Conservation (phyloP, 2,797 vertebrate species). For the Gorsachius magnificus region DNA sequence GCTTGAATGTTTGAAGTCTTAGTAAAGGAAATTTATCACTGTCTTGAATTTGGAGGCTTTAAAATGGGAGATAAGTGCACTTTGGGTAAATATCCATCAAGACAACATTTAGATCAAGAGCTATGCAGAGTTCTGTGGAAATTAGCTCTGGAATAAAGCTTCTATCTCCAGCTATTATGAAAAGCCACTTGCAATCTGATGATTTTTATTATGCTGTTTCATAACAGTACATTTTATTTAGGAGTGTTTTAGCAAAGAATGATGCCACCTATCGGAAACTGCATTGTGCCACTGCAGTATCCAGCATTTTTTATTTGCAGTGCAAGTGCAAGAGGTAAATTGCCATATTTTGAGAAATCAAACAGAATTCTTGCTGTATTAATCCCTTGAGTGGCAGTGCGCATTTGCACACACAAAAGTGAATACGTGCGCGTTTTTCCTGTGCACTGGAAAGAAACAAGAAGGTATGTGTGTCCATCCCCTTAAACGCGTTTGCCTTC, state of each 20-base stretch:
- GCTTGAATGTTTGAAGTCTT: not conserved
- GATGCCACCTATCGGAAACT: not conserved
- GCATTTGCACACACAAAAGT: rapidly evolving
- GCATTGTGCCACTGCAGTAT: not conserved
- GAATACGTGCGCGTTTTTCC: not conserved
- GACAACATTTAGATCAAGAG: not conserved
- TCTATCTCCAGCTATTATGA: rapidly evolving
- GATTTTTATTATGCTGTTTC: not conserved
- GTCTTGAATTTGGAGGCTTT: not conserved
- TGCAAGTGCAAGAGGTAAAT: not conserved
- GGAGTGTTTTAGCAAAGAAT: not conserved
- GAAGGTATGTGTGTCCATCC: not conserved
- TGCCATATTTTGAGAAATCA: not conserved
- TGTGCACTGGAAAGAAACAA: not conserved
- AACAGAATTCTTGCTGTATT: not conserved
- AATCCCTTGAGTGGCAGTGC: not conserved
- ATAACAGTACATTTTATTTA: rapidly evolving
- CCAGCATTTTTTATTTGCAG: not conserved
- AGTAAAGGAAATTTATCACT: not conserved
- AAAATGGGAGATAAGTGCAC: not conserved
- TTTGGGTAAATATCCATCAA: not conserved
- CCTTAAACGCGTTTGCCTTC: not conserved
- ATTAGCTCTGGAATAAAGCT: not conserved
- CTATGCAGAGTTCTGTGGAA: not conserved
- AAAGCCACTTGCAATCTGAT: no score